Base-by-base conservation (phyloP, 2,888 invertebrate genomes). In the Chrysotoxum bicinctum region DNA sequence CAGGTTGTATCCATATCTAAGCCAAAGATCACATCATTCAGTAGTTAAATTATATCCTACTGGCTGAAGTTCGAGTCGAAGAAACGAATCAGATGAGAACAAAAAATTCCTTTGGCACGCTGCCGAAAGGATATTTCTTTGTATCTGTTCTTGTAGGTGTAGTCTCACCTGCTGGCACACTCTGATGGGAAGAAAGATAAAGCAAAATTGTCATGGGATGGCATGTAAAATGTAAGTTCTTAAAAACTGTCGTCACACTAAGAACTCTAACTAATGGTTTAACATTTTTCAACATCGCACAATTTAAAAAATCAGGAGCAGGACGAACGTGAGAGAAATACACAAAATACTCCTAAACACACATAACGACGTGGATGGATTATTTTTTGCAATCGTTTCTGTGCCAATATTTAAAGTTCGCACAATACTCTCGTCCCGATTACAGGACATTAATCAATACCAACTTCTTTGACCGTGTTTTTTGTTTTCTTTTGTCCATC, bases 321-420 rank as follows among this genome's bases (percentile, higher is more conserved):
- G 78, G 56, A 66, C 74, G 16, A 60, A 64, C 54, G 50, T 32
- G 50, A n/a, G 32, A 30, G 14, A 50, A 45, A 23, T 7, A 32
- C n/a, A 56, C 19, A 48, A 16, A 54, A 64, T 32, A 40, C 50
- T 73, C 73, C 74, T 74, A 74, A 64, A 74, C 64, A 64, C 54
- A 66, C 66, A 79, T 43, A 50, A 52, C 40, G 73, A 79, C 64
- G 60, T 60, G 26, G 14, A 64, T 45, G 6, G 45, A 64, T 30
- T 48, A 21, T 45, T 54, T 30, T 58, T 56, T 14, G 56, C 35
- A 32, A 50, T 23, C 37, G 21, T 21, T 66, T 48, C 26, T 76
- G 66, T 84, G 66, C 84, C 75, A 84, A 80, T 84, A 84, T 84
- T 84, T 84, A 80, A 84, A 80, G 58, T 84, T 75, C 80, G 66